phyloP scores from a whole-genome alignment of 2,797 vertebrate genomes.

The Schizopygopsis malacanthus region DNA sequence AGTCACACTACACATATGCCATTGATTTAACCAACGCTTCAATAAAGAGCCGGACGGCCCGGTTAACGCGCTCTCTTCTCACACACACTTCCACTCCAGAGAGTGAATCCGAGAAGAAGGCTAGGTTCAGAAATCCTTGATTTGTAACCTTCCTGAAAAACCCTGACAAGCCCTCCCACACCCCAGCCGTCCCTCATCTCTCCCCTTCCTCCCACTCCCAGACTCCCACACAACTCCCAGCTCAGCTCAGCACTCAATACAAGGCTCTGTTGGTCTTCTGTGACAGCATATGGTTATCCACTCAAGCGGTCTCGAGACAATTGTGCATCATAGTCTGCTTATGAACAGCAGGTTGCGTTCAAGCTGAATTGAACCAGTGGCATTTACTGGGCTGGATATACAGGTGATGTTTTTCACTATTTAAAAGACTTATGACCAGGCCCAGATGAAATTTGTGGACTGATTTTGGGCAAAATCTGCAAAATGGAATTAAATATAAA shows the following conservation, averaged over 20 bases:
- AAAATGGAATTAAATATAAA: neutral
- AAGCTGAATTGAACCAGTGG: constrained; percentile 26
- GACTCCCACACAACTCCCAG: constrained; percentile 83
- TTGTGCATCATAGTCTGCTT: constrained; percentile 64
- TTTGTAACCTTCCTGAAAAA: constrained; percentile 82
- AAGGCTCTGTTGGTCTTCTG: constrained; percentile 77
- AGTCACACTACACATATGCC: constrained; percentile 73
- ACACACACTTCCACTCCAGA: constrained; percentile 51
- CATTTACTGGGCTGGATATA: constrained; percentile 24
- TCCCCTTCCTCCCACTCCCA: constrained; percentile 70
- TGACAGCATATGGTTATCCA: constrained; percentile 86
- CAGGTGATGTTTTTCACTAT: constrained; percentile 21
- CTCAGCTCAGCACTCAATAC: constrained; percentile 79
- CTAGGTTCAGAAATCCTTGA: constrained; percentile 79
- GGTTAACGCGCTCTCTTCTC: constrained; percentile 53
- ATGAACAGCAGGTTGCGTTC: constrained; percentile 30
- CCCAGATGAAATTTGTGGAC: neutral
- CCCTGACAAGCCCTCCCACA: constrained; percentile 66
- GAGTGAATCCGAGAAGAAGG: constrained; percentile 63
- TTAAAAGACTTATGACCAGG: constrained; percentile 3
- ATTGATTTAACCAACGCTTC: constrained; percentile 73
- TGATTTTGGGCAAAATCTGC: neutral
- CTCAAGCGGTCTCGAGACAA: constrained; percentile 75
- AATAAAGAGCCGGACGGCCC: constrained; percentile 64
- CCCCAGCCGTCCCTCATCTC: constrained; percentile 74